Conservation (phyloP, 2,113 vertebrate genomes). For the Pyrgilauda ruficollis region DNA sequence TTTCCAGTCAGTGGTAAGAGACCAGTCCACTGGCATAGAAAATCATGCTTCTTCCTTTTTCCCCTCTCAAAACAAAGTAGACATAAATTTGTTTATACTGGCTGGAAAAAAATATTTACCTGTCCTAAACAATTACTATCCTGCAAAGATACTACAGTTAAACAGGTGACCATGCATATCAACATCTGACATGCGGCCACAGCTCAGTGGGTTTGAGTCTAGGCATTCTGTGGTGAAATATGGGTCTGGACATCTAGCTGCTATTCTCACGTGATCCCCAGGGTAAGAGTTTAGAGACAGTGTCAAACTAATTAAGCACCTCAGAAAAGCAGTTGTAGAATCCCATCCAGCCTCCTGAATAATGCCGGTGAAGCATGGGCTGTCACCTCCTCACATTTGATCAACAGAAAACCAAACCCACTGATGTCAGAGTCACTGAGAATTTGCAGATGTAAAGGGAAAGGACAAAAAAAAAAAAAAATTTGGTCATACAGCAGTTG, state of each 20-base stretch:
- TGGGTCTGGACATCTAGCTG: constrained; percentile 9
- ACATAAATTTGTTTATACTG: constrained; percentile 36
- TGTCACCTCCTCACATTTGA: background rate
- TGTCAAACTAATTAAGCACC: constrained; percentile 46
- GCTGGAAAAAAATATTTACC: constrained; percentile 23
- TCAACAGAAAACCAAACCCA: background rate
- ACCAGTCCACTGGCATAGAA: background rate
- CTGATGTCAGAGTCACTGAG: background rate
- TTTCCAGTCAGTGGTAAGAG: background rate
- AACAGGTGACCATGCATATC: constrained; percentile 12
- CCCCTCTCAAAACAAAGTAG: background rate
- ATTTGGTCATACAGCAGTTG: background rate
- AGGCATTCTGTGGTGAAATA: constrained; percentile 3
- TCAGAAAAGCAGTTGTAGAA: background rate
- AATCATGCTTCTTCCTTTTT: background rate
- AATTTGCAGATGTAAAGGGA: background rate
- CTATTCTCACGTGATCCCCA: background rate
- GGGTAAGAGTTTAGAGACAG: background rate
- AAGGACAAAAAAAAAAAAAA: rapidly evolving
- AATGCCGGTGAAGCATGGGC: rapidly evolving
- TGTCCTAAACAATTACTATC: constrained; percentile 29
- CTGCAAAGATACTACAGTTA: background rate
- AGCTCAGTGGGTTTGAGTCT: background rate
- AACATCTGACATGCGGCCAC: constrained; percentile 18
- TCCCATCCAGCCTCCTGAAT: background rate